Conservation (phyloP, 2,888 invertebrate species). For the Laothoe populi region DNA sequence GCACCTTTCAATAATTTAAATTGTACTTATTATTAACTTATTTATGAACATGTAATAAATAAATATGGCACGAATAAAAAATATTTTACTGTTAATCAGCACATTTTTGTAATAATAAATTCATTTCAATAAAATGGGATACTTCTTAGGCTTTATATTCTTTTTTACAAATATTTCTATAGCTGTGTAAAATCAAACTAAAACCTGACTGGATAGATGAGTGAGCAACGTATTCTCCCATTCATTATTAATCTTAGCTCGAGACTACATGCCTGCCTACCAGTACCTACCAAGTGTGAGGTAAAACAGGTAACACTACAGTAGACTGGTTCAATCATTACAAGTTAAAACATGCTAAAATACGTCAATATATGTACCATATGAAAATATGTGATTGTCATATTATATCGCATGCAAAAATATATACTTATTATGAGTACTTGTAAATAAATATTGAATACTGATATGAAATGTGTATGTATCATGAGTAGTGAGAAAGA, state of each 20-base stretch:
- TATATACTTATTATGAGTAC: not conserved
- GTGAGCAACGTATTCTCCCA: not conserved
- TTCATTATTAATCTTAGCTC: slow-evolving; percentile 31
- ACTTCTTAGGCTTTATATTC: too few relatives aligned
- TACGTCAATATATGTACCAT: slow-evolving; percentile 19
- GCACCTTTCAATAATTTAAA: too few relatives aligned
- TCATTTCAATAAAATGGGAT: too few relatives aligned
- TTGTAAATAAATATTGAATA: slow-evolving; percentile 8
- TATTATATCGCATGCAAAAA: slow-evolving; percentile 8
- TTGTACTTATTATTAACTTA: too few relatives aligned
- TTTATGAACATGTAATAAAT: too few relatives aligned
- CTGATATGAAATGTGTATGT: slow-evolving; percentile 9
- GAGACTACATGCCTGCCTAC: slow-evolving; percentile 1
- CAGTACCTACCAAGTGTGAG: slow-evolving; percentile 7
- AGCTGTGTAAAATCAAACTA: too few relatives aligned
- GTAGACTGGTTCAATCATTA: slow-evolving; percentile 24
- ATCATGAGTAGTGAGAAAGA: not conserved
- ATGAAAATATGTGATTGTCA: slow-evolving; percentile 7
- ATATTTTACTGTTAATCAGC: too few relatives aligned
- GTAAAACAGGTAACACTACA: slow-evolving; percentile 14
- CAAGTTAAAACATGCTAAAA: slow-evolving; percentile 21
- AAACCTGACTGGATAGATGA: not conserved
- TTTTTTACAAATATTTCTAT: too few relatives aligned
- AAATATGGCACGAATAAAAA: too few relatives aligned
- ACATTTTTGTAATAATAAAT: too few relatives aligned